A percentile compares a stretch with the other conserved stretches of the same genome.
Conservation (phyloP, 2,797 vertebrate species). For the Rhadinocentrus ornatus region DNA sequence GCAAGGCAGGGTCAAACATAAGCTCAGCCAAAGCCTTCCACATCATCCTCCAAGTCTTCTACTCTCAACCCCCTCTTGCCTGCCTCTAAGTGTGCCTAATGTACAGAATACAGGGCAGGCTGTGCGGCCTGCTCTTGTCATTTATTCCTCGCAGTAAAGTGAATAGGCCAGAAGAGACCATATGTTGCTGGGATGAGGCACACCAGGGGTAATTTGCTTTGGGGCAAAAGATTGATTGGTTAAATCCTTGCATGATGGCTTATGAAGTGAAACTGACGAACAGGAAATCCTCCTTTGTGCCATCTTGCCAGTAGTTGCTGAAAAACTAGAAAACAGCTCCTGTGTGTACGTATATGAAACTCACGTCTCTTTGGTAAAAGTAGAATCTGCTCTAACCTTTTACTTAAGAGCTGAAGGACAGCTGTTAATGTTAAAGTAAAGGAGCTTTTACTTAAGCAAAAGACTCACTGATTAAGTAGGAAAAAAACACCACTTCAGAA, state of each 20-base stretch:
- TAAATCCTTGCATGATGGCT: constrained; percentile 13
- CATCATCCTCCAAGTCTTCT: not conserved
- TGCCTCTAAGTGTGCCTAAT: constrained; percentile 1
- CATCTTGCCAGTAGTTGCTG: not conserved
- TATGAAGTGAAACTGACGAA: not conserved
- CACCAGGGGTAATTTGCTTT: constrained; percentile 36
- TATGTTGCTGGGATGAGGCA: constrained; percentile 57
- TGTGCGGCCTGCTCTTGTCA: constrained; percentile 16
- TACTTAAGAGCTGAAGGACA: no score
- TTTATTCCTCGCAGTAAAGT: constrained; percentile 10
- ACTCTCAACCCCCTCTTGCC: not conserved
- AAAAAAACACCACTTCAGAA: no score
- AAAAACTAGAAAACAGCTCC: not conserved
- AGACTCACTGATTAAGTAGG: no score
- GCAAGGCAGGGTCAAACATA: constrained; percentile 30
- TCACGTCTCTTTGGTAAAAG: not conserved
- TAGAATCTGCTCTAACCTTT: not conserved
- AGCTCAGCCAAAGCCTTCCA: constrained; percentile 29
- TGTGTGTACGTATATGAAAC: not conserved
- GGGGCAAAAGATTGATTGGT: constrained; percentile 46
- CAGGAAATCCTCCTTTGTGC: not conserved
- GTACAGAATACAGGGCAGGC: constrained; percentile 11
- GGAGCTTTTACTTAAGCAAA: no score
- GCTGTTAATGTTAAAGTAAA: no score
- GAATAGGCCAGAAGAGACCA: constrained; percentile 29